Base-by-base conservation (phyloP, 2,113 vertebrate genomes). In the Tiliqua scincoides region DNA sequence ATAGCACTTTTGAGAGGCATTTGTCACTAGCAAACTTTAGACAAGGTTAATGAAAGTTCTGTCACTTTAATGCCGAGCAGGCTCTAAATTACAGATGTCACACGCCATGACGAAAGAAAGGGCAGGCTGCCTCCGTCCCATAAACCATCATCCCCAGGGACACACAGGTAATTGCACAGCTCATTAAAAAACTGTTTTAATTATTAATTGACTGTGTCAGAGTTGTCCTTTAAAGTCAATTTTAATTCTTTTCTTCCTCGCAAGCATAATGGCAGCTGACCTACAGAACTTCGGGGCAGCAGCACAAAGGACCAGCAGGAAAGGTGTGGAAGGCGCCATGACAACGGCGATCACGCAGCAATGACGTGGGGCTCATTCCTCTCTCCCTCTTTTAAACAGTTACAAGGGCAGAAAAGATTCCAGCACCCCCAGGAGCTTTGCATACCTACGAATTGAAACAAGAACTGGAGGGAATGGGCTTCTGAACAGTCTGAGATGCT, bases 121-220 rank as follows among this genome's bases (percentile, higher is more conserved):
- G 94, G 92, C 96, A 97, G 94, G 68, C 94, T 90, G 95, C 94
- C 95, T 93, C 94, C 96, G 96, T 95, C 95, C 96, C 96, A 96
- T 96, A 97, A 98, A 98, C 97, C 93, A 95, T 91, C 95, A 89
- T 97, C 97, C 97, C 97, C 92, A 93, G 97, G 96, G 97, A 97
- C 96, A 96, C 93, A 96, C 96, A 96, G 95, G 97, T 98, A 98
- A 98, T 98, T 98, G 97, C 97, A 97, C 89, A 97, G 96, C 97
- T 98, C 97, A 98, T 98, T 98, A 98, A 98, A 98, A 96, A 95
- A 95, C 95, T 95, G 97, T 96, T 98, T 98, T 97, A 98, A 98
- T 98, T 97, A 97, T 98, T 98, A 98, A 98, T 98, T 98, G 95
- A 96, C 96, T 96, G 93, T 97, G 97, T 97, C 98, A 98, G 96